A percentile compares a stretch with the other conserved stretches of the same genome.
Conservation (phyloP, 2,797 vertebrate genomes). For the Dipus sagitta region DNA sequence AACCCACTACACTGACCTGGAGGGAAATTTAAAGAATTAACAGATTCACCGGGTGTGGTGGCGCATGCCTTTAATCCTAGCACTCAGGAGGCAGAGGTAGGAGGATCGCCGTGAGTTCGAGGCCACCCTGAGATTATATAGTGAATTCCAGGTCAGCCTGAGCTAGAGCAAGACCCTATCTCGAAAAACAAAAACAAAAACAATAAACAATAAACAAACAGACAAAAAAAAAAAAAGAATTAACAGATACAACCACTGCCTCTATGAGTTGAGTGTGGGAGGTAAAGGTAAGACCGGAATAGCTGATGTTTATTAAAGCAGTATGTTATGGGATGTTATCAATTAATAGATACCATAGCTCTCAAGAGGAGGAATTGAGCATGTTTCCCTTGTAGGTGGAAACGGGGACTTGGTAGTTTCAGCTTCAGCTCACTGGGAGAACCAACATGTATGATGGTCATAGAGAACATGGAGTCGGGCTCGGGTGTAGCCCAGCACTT, state of each 20-base stretch:
- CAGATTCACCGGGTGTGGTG: too few species aligned
- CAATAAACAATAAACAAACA: too few species aligned
- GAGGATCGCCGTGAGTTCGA: too few species aligned
- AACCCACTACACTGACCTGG: conserved; percentile 10
- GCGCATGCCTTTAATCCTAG: too few species aligned
- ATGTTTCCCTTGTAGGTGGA: neutral
- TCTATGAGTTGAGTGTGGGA: neutral
- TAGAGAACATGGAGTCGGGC: neutral
- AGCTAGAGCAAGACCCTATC: too few species aligned
- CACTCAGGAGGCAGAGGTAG: too few species aligned
- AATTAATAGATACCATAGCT: neutral
- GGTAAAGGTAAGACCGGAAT: neutral
- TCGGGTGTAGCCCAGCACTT: neutral
- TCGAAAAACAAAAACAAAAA: too few species aligned
- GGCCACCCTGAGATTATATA: too few species aligned
- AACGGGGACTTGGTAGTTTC: conserved; percentile 12
- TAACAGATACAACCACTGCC: neutral
- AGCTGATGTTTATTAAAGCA: neutral
- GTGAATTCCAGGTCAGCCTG: too few species aligned
- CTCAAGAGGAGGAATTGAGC: neutral
- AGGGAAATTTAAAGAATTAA: conserved; percentile 48
- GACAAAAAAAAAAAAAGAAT: conserved; percentile 36
- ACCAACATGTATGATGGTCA: neutral
- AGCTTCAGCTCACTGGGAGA: neutral
- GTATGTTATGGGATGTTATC: neutral